phyloP scores from a whole-genome alignment of 2,888 invertebrate species.

The Chrysomela aeneicollis region DNA sequence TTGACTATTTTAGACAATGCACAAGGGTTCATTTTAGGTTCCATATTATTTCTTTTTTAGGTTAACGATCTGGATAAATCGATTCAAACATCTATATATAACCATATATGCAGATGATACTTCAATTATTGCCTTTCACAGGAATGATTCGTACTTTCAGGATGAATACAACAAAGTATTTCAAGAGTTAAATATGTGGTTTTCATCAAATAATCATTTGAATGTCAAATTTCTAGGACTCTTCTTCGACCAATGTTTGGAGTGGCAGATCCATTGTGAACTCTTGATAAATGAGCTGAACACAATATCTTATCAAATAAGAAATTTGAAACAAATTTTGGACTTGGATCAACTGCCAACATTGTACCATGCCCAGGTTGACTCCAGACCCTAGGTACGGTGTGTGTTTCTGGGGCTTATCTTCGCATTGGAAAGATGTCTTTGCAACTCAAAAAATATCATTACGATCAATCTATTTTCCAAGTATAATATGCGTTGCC shows the following conservation, averaged over 20 bases:
- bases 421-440: background rate
- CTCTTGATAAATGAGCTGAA: background rate
- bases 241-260: background rate
- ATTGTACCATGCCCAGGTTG: conserved; percentile 13
- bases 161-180: background rate
- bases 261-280: conserved; percentile 1
- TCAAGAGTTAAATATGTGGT: background rate
- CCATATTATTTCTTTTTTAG: no score
- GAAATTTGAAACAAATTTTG: background rate
- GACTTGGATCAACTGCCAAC: conserved; percentile 1
- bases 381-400: conserved; percentile 1
- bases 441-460: background rate
- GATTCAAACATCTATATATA: no score
- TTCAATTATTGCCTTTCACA: background rate
- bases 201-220: conserved; percentile 1
- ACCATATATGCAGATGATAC: background rate
- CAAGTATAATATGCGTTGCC: no score
- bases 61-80: no score
- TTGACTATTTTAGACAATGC: no score
- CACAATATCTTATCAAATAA: background rate
- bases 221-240: conserved; percentile 2
- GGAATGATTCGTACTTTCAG: background rate
- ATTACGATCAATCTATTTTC: no score
- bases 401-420: conserved; percentile 8
- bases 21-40: no score